Base-by-base conservation (phyloP, 2,888 invertebrate genomes). In the Spatulosminthurus flaviceps region DNA sequence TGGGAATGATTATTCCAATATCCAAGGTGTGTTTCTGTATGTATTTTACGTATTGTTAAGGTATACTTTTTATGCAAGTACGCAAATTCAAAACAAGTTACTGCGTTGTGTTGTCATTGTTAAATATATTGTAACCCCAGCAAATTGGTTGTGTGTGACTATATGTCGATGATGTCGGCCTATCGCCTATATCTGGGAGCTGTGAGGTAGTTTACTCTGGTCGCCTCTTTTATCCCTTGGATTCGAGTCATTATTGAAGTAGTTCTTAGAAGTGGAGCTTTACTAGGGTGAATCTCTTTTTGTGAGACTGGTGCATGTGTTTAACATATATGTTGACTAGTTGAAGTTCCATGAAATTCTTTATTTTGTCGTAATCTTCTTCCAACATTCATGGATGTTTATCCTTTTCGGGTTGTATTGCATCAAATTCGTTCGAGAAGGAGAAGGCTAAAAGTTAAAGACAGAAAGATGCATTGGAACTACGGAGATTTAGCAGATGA, bases 231-330 rank as follows among this genome's bases (percentile, higher is more conserved):
- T 9, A 7, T 34, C 34, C 34, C 9, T 19, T 16, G 5, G 19
- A 51, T 51, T 51, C 51, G 51, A 51, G n/a, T 51, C 51, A 51
- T 51, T 51, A 51, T 51, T 51, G 34, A 34, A 41, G 41, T 41
- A 41, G 51, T 51, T 19, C 19, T 51, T 19, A 51, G 51, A 51
- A 51, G 51, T 34, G 34, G 4, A 34, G 34, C 4, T 34, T 9
- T 34, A 34, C 34, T 34, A 34, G 5, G 4, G 34, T 34, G 9
- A 9, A 34, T 4, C 4, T 34, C 34, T 34, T 9, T 34, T n/a
- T n/a, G n/a, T n/a, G n/a, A n/a, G 34, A 34, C 9, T 34, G 5
- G 5, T 34, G 9, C 34, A 34, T 9, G 34, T 4, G 4, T 34
- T 34, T 34, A 7, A 34, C 9, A 34, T 34, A 34, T 9, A 34